phyloP scores from a whole-genome alignment of 2,113 vertebrate species.

The Herpetotheres cachinnans region DNA sequence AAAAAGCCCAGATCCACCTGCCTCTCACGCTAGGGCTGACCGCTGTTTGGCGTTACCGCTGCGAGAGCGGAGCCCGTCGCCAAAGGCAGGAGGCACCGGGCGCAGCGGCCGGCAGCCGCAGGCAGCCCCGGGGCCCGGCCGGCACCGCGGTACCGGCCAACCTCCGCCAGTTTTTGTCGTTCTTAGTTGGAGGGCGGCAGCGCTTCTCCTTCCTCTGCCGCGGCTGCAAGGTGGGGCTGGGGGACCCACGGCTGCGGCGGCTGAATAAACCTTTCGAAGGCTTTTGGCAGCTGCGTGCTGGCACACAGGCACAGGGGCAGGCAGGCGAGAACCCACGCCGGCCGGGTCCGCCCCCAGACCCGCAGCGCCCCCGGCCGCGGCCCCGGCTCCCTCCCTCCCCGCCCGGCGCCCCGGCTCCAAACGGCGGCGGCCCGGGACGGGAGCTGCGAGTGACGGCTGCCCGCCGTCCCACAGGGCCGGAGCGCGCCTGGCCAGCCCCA shows the following conservation, averaged over 20 bases:
- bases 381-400: background rate
- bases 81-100: background rate
- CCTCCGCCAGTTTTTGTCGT: background rate
- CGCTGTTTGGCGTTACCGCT: accelerated
- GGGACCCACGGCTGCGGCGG: background rate
- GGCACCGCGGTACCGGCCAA: background rate
- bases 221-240: background rate
- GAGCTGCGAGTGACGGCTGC: background rate
- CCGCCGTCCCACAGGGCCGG: background rate
- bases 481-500: background rate
- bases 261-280: background rate
- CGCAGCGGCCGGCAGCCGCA: background rate
- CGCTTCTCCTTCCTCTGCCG: background rate
- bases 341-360: background rate
- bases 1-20: background rate
- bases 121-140: background rate
- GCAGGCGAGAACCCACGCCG: background rate
- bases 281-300: background rate
- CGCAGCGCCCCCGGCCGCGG: background rate
- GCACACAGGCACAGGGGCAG: too few species aligned
- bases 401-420: background rate
- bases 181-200: background rate
- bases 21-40: background rate
- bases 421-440: background rate
- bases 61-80: background rate